phyloP scores from a whole-genome alignment of 2,888 invertebrate species.

The Metellina segmentata region DNA sequence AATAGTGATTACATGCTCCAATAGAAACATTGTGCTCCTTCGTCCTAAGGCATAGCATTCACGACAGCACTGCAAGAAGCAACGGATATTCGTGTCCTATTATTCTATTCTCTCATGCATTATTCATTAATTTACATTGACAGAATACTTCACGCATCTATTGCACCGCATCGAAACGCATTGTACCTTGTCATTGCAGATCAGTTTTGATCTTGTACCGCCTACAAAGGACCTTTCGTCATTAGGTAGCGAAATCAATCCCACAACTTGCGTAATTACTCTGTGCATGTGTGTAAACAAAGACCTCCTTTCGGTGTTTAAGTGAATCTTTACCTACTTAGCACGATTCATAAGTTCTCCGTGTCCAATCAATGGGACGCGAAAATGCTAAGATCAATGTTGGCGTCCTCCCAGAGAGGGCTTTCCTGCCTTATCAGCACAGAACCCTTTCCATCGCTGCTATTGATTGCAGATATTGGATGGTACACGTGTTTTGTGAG shows the following conservation, averaged over 20 bases:
- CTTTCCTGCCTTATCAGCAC: constrained; percentile 24
- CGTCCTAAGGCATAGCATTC: too few relatives aligned
- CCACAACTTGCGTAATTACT: background rate
- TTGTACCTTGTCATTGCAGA: background rate
- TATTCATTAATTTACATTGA: background rate
- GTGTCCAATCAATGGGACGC: constrained; percentile 20
- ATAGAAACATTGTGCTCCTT: too few relatives aligned
- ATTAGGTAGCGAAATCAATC: background rate
- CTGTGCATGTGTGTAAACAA: constrained; percentile 2
- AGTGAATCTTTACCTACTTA: constrained; percentile 10
- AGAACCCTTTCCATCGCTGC: constrained; percentile 18
- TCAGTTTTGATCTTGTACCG: background rate
- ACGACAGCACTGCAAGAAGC: too few relatives aligned
- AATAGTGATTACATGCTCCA: too few relatives aligned
- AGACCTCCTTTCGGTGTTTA: background rate
- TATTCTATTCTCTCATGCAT: too few relatives aligned
- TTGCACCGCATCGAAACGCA: background rate
- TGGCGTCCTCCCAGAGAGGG: constrained; percentile 32
- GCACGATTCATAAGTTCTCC: constrained; percentile 10
- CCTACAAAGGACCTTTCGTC: background rate
- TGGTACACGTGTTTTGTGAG: constrained; percentile 30
- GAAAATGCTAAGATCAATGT: constrained; percentile 22
- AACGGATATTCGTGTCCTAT: too few relatives aligned
- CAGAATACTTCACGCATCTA: background rate
- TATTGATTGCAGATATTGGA: constrained; percentile 54